phyloP scores from a whole-genome alignment of 2,797 vertebrate species.

The Poecilia gillii region DNA sequence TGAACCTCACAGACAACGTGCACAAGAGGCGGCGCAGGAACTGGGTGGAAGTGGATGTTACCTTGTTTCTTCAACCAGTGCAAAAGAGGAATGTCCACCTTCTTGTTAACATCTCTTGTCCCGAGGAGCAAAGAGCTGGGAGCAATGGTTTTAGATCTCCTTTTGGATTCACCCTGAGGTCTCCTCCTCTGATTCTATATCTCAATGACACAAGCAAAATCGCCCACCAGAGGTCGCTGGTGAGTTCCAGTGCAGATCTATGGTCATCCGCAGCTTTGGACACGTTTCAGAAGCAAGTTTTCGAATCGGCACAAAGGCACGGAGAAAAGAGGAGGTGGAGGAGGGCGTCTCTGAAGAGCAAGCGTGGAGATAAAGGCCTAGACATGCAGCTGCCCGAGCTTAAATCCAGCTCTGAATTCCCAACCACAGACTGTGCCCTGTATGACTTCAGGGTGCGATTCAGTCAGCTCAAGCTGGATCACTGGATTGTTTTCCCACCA shows the following conservation, averaged over 20 bases:
- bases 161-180: constrained; percentile 63
- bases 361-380: constrained; percentile 48
- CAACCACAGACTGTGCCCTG: constrained; percentile 89
- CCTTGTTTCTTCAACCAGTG: constrained; percentile 85
- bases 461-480: constrained; percentile 91
- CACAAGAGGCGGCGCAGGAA: constrained; percentile 70
- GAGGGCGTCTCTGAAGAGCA: constrained; percentile 64
- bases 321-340: constrained; percentile 75
- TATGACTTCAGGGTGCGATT: constrained; percentile 91
- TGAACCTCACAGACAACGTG: constrained; percentile 79
- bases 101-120: constrained; percentile 87
- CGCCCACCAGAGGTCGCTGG: constrained; percentile 74
- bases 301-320: constrained; percentile 50
- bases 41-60: constrained; percentile 92
- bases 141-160: constrained; percentile 27
- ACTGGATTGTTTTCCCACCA: constrained; percentile 93
- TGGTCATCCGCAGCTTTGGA: constrained; percentile 9
- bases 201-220: constrained; percentile 88
- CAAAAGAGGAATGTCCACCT: constrained; percentile 83
- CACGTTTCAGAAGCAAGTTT: constrained; percentile 43
- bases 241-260: constrained; percentile 21
- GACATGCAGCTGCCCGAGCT: constrained; percentile 80
- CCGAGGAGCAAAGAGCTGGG: constrained; percentile 42
- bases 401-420: constrained; percentile 77
- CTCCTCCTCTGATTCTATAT: constrained; percentile 91